These are phyloP conservation scores for Metaphire vulgaris DNA, from an alignment of 1,140 invertebrate species.

Conservation along the genomic window DNA sequence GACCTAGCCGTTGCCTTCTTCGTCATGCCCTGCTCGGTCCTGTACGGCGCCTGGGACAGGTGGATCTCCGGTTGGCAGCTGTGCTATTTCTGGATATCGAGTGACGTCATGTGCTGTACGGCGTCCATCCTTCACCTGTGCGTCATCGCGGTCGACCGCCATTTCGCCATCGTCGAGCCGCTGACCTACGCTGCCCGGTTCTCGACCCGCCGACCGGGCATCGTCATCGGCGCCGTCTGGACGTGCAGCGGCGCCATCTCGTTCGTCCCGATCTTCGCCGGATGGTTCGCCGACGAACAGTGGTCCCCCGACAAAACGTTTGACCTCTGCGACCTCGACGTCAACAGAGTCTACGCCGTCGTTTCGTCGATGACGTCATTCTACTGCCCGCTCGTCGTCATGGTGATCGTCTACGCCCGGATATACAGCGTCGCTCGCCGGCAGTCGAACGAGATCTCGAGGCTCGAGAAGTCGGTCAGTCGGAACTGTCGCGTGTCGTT, in stretches of 20 bases:
- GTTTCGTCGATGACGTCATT: slow-evolving; percentile 56
- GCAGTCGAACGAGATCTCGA: slow-evolving; percentile 56
- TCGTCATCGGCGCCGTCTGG: slow-evolving; percentile 79
- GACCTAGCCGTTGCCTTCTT: slow-evolving; percentile 63
- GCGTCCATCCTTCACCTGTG: slow-evolving; percentile 34
- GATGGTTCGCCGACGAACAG: slow-evolving; percentile 55
- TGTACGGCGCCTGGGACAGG: slow-evolving; percentile 27
- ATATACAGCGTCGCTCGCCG: slow-evolving; percentile 53
- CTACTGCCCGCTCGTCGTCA: slow-evolving; percentile 50
- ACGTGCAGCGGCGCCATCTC: slow-evolving; percentile 50
- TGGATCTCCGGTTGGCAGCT: slow-evolving; percentile 63
- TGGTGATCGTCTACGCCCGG: slow-evolving; percentile 49
- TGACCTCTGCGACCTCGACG: slow-evolving; percentile 77
- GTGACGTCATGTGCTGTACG: slow-evolving; percentile 35
- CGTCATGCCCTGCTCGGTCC: slow-evolving; percentile 60
- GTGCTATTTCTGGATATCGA: slow-evolving; percentile 59
- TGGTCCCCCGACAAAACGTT: slow-evolving; percentile 57
- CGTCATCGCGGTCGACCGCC: slow-evolving; percentile 57
- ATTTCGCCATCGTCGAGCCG: slow-evolving; percentile 53
- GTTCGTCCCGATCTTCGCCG: neutral
- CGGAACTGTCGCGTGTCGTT: slow-evolving; percentile 41
- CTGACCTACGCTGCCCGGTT: slow-evolving; percentile 33
- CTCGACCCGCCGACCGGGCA: slow-evolving; percentile 79
- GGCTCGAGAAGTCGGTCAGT: slow-evolving; percentile 1
- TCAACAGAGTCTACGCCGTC: slow-evolving; percentile 53